These are phyloP conservation scores for Passer montanus DNA, from an alignment of 2,113 vertebrate species.

Conservation along the genomic window DNA sequence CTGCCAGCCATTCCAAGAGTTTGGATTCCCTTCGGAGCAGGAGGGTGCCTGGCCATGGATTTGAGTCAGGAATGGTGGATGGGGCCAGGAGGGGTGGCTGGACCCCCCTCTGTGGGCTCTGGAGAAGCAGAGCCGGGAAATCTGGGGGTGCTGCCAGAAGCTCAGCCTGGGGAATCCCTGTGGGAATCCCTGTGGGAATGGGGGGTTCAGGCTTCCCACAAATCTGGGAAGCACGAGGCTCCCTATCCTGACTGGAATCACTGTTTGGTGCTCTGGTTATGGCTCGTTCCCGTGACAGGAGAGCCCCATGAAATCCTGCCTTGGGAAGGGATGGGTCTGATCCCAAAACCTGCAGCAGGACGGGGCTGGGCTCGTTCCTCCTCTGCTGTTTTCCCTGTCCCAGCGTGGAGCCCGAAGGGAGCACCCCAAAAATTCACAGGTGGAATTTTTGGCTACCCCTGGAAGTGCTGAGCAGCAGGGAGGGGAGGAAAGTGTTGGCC, in stretches of 20 bases:
- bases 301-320: not conserved
- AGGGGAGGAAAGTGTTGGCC: not conserved
- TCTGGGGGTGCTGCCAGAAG: not conserved
- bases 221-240: not conserved
- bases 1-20: not conserved
- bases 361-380: not conserved
- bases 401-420: not conserved
- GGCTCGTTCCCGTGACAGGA: rapidly evolving
- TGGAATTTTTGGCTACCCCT: not conserved
- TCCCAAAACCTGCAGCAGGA: not conserved
- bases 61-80: not conserved
- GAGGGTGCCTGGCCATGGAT: not conserved
- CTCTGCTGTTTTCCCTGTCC: not conserved
- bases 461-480: not conserved
- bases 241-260: not conserved
- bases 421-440: not conserved
- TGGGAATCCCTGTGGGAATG: not conserved
- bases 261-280: rapidly evolving
- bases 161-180: not conserved
- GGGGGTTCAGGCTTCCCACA: not conserved
- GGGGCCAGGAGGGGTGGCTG: not conserved
- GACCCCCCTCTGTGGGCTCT: rapidly evolving
- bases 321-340: not conserved
- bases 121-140: not conserved
- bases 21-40: not conserved